Evolutionary conservation across 2,113 vertebrate species (phyloP).

Genomic region (Galbula dea): DNA sequence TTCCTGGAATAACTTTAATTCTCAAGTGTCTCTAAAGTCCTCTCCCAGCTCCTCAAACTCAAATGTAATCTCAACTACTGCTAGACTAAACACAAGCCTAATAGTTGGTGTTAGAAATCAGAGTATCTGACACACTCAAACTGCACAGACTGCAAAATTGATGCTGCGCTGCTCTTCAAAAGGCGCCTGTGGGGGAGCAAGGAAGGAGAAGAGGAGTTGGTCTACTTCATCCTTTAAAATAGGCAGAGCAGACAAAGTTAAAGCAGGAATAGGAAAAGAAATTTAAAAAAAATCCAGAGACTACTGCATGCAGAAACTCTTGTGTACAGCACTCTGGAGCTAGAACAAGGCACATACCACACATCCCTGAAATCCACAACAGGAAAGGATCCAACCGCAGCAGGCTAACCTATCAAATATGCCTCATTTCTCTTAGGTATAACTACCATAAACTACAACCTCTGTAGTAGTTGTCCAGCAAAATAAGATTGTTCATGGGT

Average conservation of each 20-base stretch:
- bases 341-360: neutral
- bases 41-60: neutral
- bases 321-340: neutral
- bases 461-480: neutral
- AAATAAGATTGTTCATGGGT: neutral
- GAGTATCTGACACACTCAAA: neutral
- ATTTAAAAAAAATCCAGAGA: neutral
- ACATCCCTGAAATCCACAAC: neutral
- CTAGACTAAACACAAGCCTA: neutral
- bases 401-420: neutral
- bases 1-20: conserved; percentile 19
- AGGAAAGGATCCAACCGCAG: neutral
- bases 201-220: neutral
- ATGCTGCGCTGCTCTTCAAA: neutral
- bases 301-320: neutral
- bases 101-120: neutral
- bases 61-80: neutral
- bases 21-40: neutral
- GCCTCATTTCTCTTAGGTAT: neutral
- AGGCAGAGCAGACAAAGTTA: neutral
- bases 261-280: neutral
- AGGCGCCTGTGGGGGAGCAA: neutral
- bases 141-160: neutral
- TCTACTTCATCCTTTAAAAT: neutral
- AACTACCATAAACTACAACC: neutral